Conservation (phyloP, 1,140 invertebrate genomes). For the Nasonia giraulti region DNA sequence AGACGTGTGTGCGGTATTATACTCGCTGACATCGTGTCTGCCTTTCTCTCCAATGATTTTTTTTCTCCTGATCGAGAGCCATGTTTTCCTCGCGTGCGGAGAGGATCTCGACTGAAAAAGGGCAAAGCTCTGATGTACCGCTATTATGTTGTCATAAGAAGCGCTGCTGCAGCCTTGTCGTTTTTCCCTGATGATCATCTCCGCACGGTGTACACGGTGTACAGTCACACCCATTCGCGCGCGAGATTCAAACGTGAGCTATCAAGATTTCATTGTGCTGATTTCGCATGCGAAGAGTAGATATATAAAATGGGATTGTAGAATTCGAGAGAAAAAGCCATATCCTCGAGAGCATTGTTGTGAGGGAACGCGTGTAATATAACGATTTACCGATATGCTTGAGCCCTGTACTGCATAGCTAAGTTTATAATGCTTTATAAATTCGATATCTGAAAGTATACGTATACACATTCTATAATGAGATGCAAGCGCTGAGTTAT, state of each 20-base stretch:
- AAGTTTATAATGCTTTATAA: no score
- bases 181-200: not conserved
- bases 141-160: constrained; percentile 8
- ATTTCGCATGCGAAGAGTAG: not conserved
- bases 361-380: not conserved
- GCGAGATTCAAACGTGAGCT: not conserved
- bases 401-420: no score
- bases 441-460: no score
- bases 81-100: no score
- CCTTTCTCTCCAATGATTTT: not conserved
- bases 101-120: no score
- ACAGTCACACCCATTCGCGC: not conserved
- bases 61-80: no score
- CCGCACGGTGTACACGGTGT: not conserved
- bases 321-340: not conserved
- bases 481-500: no score
- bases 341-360: not conserved
- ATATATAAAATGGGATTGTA: no score
- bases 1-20: not conserved
- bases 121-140: not conserved
- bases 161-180: not conserved
- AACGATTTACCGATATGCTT: not conserved
- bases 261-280: constrained; percentile 16
- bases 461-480: no score
- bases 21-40: not conserved